These are phyloP conservation scores for Stenurella melanura DNA, from an alignment of 2,888 invertebrate genomes.

Conservation along the genomic window DNA sequence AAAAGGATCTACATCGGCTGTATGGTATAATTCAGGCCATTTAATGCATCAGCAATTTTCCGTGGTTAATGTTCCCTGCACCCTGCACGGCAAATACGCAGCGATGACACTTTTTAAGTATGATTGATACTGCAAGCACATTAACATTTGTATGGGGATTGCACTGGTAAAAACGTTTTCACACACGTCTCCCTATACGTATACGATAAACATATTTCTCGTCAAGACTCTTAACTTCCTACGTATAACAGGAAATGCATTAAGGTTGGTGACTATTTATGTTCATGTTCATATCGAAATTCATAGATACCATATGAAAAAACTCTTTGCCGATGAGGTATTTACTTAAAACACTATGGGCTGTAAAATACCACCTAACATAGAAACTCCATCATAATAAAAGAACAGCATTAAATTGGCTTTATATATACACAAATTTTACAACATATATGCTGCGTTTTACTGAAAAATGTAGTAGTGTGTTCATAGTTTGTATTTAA, in stretches of 20 bases:
- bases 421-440: not conserved
- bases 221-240: conserved; percentile 50
- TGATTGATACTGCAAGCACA: conserved; percentile 62
- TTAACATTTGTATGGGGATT: conserved; percentile 54
- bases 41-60: conserved; percentile 47
- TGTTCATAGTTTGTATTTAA: not conserved
- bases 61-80: conserved; percentile 54
- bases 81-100: conserved; percentile 50
- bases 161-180: conserved; percentile 11
- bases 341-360: conserved; percentile 4
- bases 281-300: conserved; percentile 11
- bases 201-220: conserved; percentile 24
- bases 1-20: not conserved
- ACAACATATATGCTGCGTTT: not conserved
- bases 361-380: conserved; percentile 11
- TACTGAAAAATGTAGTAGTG: not conserved
- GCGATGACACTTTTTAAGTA: conserved; percentile 56
- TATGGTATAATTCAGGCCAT: conserved; percentile 32
- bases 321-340: conserved; percentile 26
- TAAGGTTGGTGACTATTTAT: conserved; percentile 38
- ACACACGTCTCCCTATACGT: conserved; percentile 11
- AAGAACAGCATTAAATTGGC: not conserved
- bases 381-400: not conserved
- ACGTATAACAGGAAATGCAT: conserved; percentile 55
- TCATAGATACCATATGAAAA: not conserved